These are phyloP conservation scores for Cataglyphis altisquamis DNA, from an alignment of 2,888 invertebrate genomes.

Conservation along the genomic window DNA sequence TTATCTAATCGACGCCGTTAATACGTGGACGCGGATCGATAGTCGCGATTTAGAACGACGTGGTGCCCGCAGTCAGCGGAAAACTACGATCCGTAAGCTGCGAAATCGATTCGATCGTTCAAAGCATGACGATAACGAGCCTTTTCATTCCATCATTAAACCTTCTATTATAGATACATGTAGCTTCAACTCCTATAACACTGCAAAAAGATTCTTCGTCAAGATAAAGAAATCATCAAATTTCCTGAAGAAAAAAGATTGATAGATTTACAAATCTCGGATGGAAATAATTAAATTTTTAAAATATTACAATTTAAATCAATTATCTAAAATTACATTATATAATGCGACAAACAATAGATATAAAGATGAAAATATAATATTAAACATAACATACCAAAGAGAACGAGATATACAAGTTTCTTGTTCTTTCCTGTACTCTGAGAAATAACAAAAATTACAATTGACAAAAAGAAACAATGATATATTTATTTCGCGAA, in stretches of 20 bases:
- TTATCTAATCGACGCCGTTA: constrained; percentile 70
- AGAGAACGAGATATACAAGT: background rate
- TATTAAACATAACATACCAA: background rate
- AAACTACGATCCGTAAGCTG: constrained; percentile 62
- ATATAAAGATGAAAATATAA: background rate
- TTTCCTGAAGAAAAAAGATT: background rate
- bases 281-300: background rate
- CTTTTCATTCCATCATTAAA: background rate
- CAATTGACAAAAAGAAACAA: constrained; percentile 5
- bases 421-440: background rate
- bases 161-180: background rate
- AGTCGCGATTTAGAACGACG: constrained; percentile 61
- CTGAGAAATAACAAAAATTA: background rate
- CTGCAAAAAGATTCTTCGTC: background rate
- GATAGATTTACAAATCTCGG: background rate
- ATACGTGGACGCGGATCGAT: constrained; percentile 67
- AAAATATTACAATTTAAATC: background rate
- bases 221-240: background rate
- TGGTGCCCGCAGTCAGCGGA: constrained; percentile 60
- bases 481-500: background rate
- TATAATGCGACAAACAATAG: background rate
- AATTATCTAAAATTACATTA: background rate
- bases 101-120: constrained; percentile 29
- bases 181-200: background rate
- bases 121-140: background rate